Percentiles rank a stretch among this genome's conserved stretches.
phyloP scores from a whole-genome alignment of 2,888 invertebrate species.

The Sinodicranocentrus sp. region DNA sequence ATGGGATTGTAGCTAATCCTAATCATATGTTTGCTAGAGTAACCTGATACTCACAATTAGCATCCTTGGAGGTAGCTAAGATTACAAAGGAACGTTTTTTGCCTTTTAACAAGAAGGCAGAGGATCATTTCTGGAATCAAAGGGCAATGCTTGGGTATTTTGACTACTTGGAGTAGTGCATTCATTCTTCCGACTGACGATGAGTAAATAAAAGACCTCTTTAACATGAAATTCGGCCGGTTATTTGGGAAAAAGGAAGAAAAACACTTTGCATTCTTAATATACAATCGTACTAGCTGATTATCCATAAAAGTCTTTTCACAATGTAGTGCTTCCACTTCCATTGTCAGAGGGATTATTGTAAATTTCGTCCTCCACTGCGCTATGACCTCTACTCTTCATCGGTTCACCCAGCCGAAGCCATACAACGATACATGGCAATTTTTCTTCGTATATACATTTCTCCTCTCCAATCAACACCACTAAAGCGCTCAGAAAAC shows the following conservation, averaged over 20 bases:
- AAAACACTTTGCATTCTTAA: no score
- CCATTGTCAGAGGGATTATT: no score
- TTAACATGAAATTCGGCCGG: no score
- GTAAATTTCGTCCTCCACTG: background rate
- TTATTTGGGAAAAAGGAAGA: no score
- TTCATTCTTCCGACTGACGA: no score
- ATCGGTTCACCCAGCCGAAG: background rate
- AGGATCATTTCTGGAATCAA: constrained; percentile 16
- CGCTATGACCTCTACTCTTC: constrained; percentile 3
- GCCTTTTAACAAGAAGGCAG: constrained; percentile 11
- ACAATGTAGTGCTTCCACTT: no score
- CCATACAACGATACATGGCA: background rate
- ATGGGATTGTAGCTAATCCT: constrained; percentile 13
- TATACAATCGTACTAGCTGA: no score
- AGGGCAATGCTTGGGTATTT: no score
- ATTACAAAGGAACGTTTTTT: constrained; percentile 22
- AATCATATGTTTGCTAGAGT: constrained; percentile 33
- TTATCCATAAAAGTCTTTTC: no score
- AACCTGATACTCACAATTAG: constrained; percentile 42
- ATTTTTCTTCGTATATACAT: background rate
- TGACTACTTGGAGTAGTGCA: no score
- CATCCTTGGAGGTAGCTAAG: background rate
- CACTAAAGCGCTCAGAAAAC: background rate
- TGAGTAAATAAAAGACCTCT: no score
- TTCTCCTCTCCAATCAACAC: background rate